A percentile compares a stretch with the other conserved stretches of the same genome.
phyloP scores from a whole-genome alignment of 2,113 vertebrate genomes.

The Entelurus aequoreus region DNA sequence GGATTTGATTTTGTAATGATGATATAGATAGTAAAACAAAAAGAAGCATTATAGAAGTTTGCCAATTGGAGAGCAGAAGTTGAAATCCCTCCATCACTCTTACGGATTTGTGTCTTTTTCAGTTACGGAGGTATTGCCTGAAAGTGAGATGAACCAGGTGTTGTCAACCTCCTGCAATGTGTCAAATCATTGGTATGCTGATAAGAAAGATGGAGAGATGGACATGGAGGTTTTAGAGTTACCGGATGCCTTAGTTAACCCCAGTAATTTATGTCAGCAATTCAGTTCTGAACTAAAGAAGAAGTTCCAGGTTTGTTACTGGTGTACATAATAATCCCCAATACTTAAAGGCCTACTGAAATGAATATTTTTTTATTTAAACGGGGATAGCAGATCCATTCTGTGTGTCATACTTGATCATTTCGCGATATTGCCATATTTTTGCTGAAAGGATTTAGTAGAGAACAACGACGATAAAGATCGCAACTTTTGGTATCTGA shows the following conservation, averaged over 20 bases:
- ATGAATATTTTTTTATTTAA: too few relatives aligned
- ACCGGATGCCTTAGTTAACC: constrained; percentile 17
- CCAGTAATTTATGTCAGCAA: constrained; percentile 67
- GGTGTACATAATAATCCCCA: too few relatives aligned
- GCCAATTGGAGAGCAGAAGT: not conserved
- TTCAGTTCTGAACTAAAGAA: constrained; percentile 76
- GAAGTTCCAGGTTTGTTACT: constrained; percentile 74
- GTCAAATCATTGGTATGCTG: constrained; percentile 44
- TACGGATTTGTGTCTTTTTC: not conserved
- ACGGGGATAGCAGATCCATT: too few relatives aligned
- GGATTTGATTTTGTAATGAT: too few relatives aligned
- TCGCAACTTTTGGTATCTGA: too few relatives aligned
- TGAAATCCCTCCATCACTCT: not conserved
- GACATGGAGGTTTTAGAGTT: constrained; percentile 34
- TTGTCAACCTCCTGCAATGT: constrained; percentile 32
- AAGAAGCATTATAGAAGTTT: too few relatives aligned
- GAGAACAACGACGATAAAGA: too few relatives aligned
- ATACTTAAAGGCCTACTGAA: too few relatives aligned
- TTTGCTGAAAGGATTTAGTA: too few relatives aligned
- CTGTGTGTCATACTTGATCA: too few relatives aligned
- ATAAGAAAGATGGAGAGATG: constrained; percentile 22
- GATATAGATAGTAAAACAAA: too few relatives aligned
- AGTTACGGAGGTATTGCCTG: constrained; percentile 33
- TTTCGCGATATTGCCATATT: too few relatives aligned
- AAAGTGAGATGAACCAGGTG: constrained; percentile 29